phyloP scores from a whole-genome alignment of 1,140 invertebrate species.

The Mactra quadrangularis region DNA sequence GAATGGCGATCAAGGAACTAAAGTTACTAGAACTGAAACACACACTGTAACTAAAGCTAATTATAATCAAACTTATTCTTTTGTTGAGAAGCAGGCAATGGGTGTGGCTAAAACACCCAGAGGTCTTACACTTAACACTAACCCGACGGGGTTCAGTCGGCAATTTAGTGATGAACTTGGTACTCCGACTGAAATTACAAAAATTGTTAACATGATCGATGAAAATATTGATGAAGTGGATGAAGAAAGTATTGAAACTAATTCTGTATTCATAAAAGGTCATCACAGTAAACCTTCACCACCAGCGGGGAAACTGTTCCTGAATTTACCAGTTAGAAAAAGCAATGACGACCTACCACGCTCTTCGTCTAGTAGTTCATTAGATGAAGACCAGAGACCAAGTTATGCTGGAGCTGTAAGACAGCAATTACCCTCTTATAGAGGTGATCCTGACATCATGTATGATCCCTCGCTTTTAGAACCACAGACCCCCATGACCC shows the following conservation, averaged over 20 bases:
- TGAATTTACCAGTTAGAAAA: constrained; percentile 63
- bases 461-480: constrained; percentile 67
- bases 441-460: not conserved
- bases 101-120: constrained; percentile 27
- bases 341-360: constrained; percentile 27
- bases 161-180: constrained; percentile 80
- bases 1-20: constrained; percentile 36
- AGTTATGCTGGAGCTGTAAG: constrained; percentile 71
- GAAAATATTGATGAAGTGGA: constrained; percentile 71
- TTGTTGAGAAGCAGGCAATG: constrained; percentile 22
- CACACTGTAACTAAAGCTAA: constrained; percentile 22
- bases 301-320: constrained; percentile 62
- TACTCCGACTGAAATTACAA: constrained; percentile 78
- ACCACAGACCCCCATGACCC: constrained; percentile 78
- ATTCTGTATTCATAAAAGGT: constrained; percentile 23
- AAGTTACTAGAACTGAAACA: not conserved
- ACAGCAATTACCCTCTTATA: constrained; percentile 61
- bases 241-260: constrained; percentile 41
- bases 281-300: constrained; percentile 33
- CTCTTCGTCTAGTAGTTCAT: constrained; percentile 53
- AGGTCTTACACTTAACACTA: constrained; percentile 52
- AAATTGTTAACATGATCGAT: constrained; percentile 80
- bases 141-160: constrained; percentile 76
- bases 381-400: constrained; percentile 61
- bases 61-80: constrained; percentile 2